Base-by-base conservation (phyloP, 1,140 invertebrate species). In the Vollenhovia emeryi region DNA sequence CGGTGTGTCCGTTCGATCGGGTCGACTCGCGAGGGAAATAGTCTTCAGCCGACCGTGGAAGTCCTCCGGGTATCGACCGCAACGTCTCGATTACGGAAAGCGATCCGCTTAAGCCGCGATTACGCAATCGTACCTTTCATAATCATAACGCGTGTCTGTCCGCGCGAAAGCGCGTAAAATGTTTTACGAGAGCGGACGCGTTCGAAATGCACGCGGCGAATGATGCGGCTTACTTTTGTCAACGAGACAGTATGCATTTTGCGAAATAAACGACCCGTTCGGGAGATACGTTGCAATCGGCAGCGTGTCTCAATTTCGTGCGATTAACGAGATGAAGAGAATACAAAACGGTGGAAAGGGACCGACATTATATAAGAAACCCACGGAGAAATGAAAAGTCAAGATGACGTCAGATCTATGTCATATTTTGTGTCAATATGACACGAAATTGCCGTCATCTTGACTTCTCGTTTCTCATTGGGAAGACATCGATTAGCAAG, bases 21-120 rank as follows among this genome's bases (percentile, higher is more conserved):
- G 21, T 80, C 36, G 30, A 68, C 24, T 13, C 76, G 21, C 48
- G 78, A 33, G 66, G 76, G 24, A 82, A 82, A 82, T 50, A 18
- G 36, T 52, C 18, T 18, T 69, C 62, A 36, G 18, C 36, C 24
- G 64, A 30, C 15, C 78, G 36, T 78, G n/a, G 43, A 69, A 55
- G 33, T 30, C 27, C n/a, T 55, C 3, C 64, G 36, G 15, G 21
- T 80, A 55, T 55, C 62, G 48, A 55, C 30, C 62, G 45, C 64
- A 69, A 80, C 21, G 36, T 55, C 48, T 73, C 78, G 66, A 57
- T 82, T 82, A 73, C 78, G 66, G 50, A 82, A 82, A 59, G 27
- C 66, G 64, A 73, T 82, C 36, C 64, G 33, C n/a, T 80, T 57
- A 55, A 43, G 33, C 21, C 13, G 50, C 48, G 50, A 57, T 82